Evolutionary conservation across 2,113 vertebrate genomes (phyloP).

Genomic region (Corythoichthys haematopterus): DNA sequence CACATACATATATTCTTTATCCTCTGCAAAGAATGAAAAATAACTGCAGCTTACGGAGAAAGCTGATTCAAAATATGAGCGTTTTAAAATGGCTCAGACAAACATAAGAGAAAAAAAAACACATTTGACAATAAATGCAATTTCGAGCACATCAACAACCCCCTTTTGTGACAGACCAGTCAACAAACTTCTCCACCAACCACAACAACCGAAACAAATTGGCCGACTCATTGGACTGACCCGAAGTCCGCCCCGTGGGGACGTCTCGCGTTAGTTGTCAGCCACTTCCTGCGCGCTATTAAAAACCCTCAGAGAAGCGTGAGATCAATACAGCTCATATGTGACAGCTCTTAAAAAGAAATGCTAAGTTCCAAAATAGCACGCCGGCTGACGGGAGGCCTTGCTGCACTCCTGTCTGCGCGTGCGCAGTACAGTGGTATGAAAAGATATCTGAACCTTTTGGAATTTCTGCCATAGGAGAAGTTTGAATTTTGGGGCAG

Average conservation of each 20-base stretch:
- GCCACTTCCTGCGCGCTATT: constrained; percentile 7
- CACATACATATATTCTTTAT: no score
- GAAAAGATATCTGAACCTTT: no score
- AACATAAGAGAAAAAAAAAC: no score
- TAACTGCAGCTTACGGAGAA: no score
- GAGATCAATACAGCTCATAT: neutral
- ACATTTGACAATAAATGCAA: no score
- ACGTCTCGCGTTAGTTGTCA: neutral
- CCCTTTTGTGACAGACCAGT: neutral
- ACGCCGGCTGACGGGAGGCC: neutral
- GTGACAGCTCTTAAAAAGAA: neutral
- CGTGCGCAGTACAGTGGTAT: neutral
- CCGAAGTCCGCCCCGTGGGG: neutral
- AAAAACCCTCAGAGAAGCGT: neutral
- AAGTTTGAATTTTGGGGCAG: no score
- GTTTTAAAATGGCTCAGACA: no score
- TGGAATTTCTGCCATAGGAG: no score
- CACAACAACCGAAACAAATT: neutral
- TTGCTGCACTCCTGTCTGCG: neutral
- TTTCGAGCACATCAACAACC: neutral
- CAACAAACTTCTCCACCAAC: neutral
- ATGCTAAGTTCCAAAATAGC: neutral
- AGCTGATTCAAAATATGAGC: no score
- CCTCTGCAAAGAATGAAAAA: no score
- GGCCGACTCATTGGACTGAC: neutral